Conservation (phyloP, 2,888 invertebrate genomes). For the Pheosia gnoma region DNA sequence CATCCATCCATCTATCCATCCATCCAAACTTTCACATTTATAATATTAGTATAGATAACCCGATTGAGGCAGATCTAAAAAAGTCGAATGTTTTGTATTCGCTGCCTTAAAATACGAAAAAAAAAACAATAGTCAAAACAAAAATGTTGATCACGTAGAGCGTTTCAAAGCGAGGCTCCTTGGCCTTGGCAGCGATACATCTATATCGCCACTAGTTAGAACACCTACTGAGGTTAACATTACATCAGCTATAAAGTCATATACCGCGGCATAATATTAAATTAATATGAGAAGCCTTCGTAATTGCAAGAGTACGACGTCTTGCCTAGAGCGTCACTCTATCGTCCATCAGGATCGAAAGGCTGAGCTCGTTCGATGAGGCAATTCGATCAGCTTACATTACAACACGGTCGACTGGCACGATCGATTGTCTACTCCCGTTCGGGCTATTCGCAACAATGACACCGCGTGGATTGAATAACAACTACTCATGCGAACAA, state of each 20-base stretch:
- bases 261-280: slow-evolving; percentile 36
- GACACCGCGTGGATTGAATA: slow-evolving; percentile 47
- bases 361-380: slow-evolving; percentile 44
- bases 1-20: too few species aligned
- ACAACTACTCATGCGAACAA: slow-evolving; percentile 42
- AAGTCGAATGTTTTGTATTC: too few species aligned
- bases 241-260: slow-evolving; percentile 58
- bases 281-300: slow-evolving; percentile 1
- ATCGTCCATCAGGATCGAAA: slow-evolving; percentile 41
- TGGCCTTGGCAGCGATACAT: slow-evolving; percentile 58
- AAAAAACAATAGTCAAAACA: too few species aligned
- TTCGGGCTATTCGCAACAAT: slow-evolving; percentile 40
- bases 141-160: neutral
- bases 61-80: too few species aligned
- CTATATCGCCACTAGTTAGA: slow-evolving; percentile 43
- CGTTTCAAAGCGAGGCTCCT: slow-evolving; percentile 40
- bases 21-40: too few species aligned
- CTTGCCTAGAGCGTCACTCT: neutral
- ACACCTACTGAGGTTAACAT: slow-evolving; percentile 44
- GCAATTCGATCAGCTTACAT: slow-evolving; percentile 34
- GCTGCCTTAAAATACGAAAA: too few species aligned
- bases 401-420: slow-evolving; percentile 39
- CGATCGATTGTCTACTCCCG: slow-evolving; percentile 47
- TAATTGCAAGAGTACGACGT: neutral
- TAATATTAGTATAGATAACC: too few species aligned